Evolutionary conservation across 2,797 vertebrate genomes (phyloP).

Genomic region (Oryzias dopingdopingensis): DNA sequence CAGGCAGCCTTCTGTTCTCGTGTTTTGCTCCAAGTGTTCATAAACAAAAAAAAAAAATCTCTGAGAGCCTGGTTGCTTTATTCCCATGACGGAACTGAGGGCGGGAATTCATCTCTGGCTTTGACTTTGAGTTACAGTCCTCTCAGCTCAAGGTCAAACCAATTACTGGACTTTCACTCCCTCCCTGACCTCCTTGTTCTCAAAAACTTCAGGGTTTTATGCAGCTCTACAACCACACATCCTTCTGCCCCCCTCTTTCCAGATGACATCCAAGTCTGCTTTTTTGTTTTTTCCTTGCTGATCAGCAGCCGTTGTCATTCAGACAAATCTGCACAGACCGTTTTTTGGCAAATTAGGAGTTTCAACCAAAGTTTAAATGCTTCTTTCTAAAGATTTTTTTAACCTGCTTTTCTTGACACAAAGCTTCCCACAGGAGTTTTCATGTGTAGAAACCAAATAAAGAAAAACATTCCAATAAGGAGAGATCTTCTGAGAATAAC

Average conservation of each 20-base stretch:
- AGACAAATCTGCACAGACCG: too few relatives aligned
- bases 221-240: constrained; percentile 14
- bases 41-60: constrained; percentile 47
- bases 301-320: too few relatives aligned
- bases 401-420: too few relatives aligned
- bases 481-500: too few relatives aligned
- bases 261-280: constrained; percentile 3
- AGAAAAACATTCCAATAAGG: too few relatives aligned
- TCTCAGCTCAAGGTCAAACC: constrained; percentile 67
- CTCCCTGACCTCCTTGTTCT: constrained; percentile 43
- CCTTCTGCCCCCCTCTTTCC: constrained; percentile 4
- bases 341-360: too few relatives aligned
- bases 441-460: too few relatives aligned
- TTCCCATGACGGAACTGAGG: constrained; percentile 33
- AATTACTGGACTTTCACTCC: constrained; percentile 63
- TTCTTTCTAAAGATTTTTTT: too few relatives aligned
- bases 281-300: constrained; percentile 22
- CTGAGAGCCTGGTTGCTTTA: constrained; percentile 38
- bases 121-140: constrained; percentile 53
- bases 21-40: constrained; percentile 35
- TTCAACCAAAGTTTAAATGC: too few relatives aligned
- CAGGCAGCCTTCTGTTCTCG: constrained; percentile 4
- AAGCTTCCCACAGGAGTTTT: too few relatives aligned
- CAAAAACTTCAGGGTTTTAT: constrained; percentile 23
- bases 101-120: constrained; percentile 64